These are phyloP conservation scores for Coracias cyanogaster DNA, from an alignment of 2,797 vertebrate genomes.

Conservation along the genomic window DNA sequence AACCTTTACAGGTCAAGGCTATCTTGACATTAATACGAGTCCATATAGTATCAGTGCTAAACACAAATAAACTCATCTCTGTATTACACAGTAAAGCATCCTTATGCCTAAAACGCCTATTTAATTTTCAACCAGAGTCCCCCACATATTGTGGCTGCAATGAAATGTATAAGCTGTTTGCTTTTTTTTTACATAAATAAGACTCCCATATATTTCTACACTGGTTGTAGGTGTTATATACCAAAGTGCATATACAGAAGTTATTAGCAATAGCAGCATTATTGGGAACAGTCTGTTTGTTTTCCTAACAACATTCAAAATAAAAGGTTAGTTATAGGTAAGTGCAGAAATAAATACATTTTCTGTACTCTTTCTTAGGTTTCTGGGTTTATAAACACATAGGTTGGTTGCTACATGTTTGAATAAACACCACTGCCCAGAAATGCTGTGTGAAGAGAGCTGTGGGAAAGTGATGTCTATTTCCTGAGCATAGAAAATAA, in stretches of 20 bases:
- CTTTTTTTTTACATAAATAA: not conserved
- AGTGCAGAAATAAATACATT: not conserved
- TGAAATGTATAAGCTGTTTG: not conserved
- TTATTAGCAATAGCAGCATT: not conserved
- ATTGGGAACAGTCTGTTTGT: not conserved
- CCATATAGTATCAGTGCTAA: not conserved
- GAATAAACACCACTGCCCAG: not conserved
- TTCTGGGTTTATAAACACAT: not conserved
- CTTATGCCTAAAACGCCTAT: not conserved
- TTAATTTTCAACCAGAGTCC: not conserved
- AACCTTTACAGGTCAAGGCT: not conserved
- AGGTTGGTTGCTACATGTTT: not conserved
- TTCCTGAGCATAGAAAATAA: not conserved
- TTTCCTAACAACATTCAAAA: not conserved
- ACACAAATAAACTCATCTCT: not conserved
- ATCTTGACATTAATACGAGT: not conserved
- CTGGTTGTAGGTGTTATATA: not conserved
- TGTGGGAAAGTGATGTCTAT: not conserved
- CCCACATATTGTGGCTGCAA: not conserved
- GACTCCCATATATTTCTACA: not conserved
- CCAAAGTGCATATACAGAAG: not conserved
- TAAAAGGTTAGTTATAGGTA: not conserved
- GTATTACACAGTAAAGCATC: not conserved
- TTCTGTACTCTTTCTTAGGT: not conserved
- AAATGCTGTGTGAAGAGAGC: not conserved